Evolutionary conservation across 1,140 invertebrate genomes (phyloP).

Genomic region (Panagrolaimus sp.): DNA sequence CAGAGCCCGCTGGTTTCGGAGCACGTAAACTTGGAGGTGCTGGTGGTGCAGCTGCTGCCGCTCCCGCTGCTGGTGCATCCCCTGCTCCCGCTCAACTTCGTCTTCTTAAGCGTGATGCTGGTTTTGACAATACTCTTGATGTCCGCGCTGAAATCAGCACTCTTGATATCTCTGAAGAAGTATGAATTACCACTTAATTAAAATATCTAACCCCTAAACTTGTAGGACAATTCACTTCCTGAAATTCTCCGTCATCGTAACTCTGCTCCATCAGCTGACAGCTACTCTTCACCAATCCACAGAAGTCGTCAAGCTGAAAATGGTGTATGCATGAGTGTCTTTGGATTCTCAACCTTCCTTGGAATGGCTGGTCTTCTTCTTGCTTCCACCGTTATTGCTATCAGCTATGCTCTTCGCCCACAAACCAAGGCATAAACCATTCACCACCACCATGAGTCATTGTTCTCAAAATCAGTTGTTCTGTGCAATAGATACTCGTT

Average conservation of each 20-base stretch:
- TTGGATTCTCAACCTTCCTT: slow-evolving; percentile 51
- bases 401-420: slow-evolving; percentile 36
- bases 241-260: slow-evolving; percentile 30
- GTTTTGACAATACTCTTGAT: slow-evolving; percentile 48
- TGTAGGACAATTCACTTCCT: slow-evolving; percentile 22
- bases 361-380: slow-evolving; percentile 40
- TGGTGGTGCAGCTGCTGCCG: slow-evolving; percentile 26
- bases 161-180: slow-evolving; percentile 46
- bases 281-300: slow-evolving; percentile 17
- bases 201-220: not conserved
- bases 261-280: not conserved
- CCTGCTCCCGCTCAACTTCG: slow-evolving; percentile 45
- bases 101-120: slow-evolving; percentile 47
- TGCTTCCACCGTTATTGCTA: slow-evolving; percentile 44
- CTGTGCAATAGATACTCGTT: not conserved
- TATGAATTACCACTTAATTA: slow-evolving; percentile 6
- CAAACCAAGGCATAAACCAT: slow-evolving; percentile 16
- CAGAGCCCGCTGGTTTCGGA: slow-evolving; percentile 54
- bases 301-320: slow-evolving; percentile 23
- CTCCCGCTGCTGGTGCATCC: slow-evolving; percentile 18
- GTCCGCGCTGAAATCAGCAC: slow-evolving; percentile 52
- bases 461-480: not conserved
- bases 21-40: slow-evolving; percentile 46
- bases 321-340: slow-evolving; percentile 48
- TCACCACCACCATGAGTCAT: not conserved